Base-by-base conservation (phyloP, 2,113 vertebrate species). In the Cyprinodon brontotheroides region DNA sequence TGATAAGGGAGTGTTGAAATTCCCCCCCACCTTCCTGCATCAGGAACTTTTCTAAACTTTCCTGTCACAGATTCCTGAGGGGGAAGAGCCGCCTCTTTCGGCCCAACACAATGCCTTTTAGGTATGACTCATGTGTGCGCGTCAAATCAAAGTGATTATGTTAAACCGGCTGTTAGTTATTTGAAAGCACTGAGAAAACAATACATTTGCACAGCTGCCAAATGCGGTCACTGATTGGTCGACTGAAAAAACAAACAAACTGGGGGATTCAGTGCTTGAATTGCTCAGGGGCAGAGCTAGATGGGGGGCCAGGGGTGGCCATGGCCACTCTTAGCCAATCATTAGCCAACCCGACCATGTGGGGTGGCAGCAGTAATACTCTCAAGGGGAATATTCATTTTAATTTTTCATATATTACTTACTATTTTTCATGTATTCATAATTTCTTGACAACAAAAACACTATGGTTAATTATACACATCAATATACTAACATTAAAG, bases 51-150 rank as follows among this genome's bases (percentile, higher is more conserved):
- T 65, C 70, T 45, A 4, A 72, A 78, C 72, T 65, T 86, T 53
- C 80, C 78, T 0, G 72, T 67, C 43, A 64, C n/a, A 70, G 81
- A 3, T 74, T 11, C 70, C 65, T 20, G 20, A 65, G 38, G 45
- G 70, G 4, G 59, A 77, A 50, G 5, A 63, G 14, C 1, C 50
- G 12, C 5, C 15, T 22, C 15, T 47, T 12, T 3, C n/a, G 7
- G 74, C 74, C 77, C 65, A 65, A 43, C 1, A 11, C 64, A 67
- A 80, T 63, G 6, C 64, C 53, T 80, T 80, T 63, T 61, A 67
- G 60, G 60, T 4, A 15, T 41, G 41, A 17, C 61, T 74, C 29
- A 29, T 17, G n/a, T 10, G 39, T 3, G 45, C 39, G 37, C 13
- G 3, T 4, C 11, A 61, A 61, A 12, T 37, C 22, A 14, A 57